Base-by-base conservation (phyloP, 2,113 vertebrate genomes). In the Dicentrarchus labrax region DNA sequence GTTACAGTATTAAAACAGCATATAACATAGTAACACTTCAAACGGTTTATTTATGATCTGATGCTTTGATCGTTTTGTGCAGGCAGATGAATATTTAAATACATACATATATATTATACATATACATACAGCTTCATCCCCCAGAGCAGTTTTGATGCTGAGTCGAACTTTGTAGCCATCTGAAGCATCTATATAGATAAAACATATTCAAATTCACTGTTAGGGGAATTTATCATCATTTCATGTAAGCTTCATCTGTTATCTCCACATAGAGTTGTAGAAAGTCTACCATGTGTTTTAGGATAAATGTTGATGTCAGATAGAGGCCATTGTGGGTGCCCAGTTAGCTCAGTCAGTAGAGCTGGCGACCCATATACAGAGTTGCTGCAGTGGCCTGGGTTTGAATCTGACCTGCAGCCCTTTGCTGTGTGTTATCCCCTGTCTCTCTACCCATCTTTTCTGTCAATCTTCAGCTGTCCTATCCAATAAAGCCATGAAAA, bases 91-190 rank as follows among this genome's bases (percentile, higher is more conserved):
- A 72, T 71, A 50, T 81, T 53, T 30, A 64, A 56, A 61, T 47
- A 21, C 17, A 60, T 82, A 90, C 98, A 88, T 96, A 99, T n/a
- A n/a, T n/a, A n/a, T n/a, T n/a, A n/a, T n/a, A n/a, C n/a, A 21
- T 21, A 60, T 82, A 90, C 98, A 88, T 96, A 99, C 98, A 75
- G 98, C 97, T 24, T 97, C 51, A 30, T 96, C 88, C 92, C 97
- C 97, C 86, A 98, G 95, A 85, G 96, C 97, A 56, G 93, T 96
- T 92, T 92, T 96, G 92, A 99, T 96, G 93, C 97, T 99, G 88
- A 99, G 92, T 79, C 97, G 96, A 64, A 99, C 98, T 95, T 97
- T 97, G 94, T 96, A 96, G 84, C 95, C 96, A 76, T 96, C 88
- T 81, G 95, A 85, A 86, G 87, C 92, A 91, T 78, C 97, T 98